Conservation (phyloP, 2,113 vertebrate genomes). For the Panthera leo region DNA sequence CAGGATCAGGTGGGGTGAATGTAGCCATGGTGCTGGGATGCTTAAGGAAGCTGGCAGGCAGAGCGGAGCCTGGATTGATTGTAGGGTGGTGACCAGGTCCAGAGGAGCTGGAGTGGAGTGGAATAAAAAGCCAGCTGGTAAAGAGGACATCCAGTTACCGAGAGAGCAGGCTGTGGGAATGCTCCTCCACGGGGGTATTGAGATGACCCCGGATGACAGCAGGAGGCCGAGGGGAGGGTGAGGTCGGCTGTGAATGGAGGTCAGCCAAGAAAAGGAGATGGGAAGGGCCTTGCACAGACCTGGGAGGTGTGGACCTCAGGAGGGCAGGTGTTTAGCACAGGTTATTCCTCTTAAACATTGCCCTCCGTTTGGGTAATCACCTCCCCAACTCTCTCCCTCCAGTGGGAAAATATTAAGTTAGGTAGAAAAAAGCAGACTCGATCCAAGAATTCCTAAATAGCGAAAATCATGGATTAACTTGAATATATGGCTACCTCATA, state of each 20-base stretch:
- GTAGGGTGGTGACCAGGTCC: not conserved
- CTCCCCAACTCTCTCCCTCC: not conserved
- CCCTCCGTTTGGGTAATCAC: not conserved
- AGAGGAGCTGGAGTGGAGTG: not conserved
- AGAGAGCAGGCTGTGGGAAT: not conserved
- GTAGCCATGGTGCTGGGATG: not conserved
- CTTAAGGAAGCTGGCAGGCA: not conserved
- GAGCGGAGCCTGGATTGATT: not conserved
- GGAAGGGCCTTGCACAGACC: not conserved
- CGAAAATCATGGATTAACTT: not conserved
- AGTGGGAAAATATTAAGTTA: not conserved
- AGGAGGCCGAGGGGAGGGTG: not conserved
- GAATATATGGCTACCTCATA: not conserved
- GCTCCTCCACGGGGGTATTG: not conserved
- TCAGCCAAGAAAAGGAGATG: not conserved
- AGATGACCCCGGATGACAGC: not conserved
- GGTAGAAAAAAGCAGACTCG: not conserved
- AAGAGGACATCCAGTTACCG: not conserved
- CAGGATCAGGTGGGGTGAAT: fast-evolving
- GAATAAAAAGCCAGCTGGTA: not conserved
- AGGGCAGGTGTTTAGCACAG: not conserved
- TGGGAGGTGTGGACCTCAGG: not conserved
- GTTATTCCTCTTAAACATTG: not conserved
- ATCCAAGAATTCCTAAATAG: not conserved
- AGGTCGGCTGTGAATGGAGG: not conserved